Percentiles rank a stretch among this genome's conserved stretches.
phyloP scores from a whole-genome alignment of 2,888 invertebrate genomes.

The Brachyptera risi region DNA sequence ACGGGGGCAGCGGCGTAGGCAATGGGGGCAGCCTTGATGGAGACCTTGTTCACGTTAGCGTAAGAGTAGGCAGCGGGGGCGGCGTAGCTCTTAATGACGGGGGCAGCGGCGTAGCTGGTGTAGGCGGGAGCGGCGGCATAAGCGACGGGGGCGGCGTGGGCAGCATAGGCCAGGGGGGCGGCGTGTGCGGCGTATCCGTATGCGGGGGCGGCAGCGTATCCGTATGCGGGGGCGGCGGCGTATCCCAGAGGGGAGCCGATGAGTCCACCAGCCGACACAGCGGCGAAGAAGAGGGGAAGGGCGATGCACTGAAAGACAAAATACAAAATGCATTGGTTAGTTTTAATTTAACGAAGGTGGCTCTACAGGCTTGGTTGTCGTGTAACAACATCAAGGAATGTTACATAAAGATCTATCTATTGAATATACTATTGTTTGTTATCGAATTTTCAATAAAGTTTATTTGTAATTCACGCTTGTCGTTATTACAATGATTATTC shows the following conservation, averaged over 20 bases:
- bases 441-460: no score
- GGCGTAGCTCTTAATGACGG: slow-evolving; percentile 4
- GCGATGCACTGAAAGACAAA: slow-evolving; percentile 23
- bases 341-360: no score
- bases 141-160: slow-evolving; percentile 33
- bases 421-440: no score
- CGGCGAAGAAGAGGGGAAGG: slow-evolving; percentile 30
- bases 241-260: slow-evolving; percentile 49
- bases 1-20: slow-evolving; percentile 16
- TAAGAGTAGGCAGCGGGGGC: slow-evolving; percentile 11
- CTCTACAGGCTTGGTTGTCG: no score
- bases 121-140: slow-evolving; percentile 35
- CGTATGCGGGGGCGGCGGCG: slow-evolving; percentile 43
- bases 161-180: slow-evolving; percentile 27
- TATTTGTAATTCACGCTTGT: no score
- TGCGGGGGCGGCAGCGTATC: slow-evolving; percentile 37
- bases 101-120: background rate
- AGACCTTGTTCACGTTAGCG: slow-evolving; percentile 32
- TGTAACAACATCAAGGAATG: no score
- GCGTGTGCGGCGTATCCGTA: slow-evolving; percentile 36
- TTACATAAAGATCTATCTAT: no score
- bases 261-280: slow-evolving; percentile 43
- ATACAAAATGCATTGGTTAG: background rate
- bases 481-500: no score
- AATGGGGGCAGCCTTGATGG: slow-evolving; percentile 32